These are phyloP conservation scores for Sesia apiformis DNA, from an alignment of 2,888 invertebrate species.

Conservation along the genomic window DNA sequence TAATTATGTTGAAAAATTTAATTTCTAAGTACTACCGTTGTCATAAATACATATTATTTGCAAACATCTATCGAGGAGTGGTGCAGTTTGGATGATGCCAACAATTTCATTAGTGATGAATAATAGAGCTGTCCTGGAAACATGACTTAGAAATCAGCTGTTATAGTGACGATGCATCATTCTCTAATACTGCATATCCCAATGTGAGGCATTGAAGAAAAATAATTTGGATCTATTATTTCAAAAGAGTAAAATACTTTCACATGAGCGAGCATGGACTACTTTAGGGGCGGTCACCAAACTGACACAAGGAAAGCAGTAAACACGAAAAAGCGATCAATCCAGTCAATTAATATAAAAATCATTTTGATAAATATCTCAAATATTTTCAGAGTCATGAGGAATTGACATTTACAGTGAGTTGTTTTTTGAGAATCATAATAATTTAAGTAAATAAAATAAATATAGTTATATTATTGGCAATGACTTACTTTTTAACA, in stretches of 20 bases:
- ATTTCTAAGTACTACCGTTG: background rate
- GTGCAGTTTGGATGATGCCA: conserved; percentile 61
- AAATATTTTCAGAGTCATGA: conserved; percentile 35
- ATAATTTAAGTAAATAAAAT: conserved; percentile 23
- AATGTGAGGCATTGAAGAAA: conserved; percentile 70
- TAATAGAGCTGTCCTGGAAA: conserved; percentile 73
- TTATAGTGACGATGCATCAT: conserved; percentile 73
- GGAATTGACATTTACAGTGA: conserved; percentile 51
- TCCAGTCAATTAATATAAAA: conserved; percentile 71
- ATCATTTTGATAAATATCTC: conserved; percentile 53
- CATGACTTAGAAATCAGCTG: conserved; percentile 71
- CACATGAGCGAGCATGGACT: conserved; percentile 73
- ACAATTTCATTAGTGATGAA: conserved; percentile 66
- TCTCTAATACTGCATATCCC: conserved; percentile 73
- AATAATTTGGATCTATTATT: conserved; percentile 66
- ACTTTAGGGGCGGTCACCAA: conserved; percentile 73
- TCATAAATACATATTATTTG: conserved; percentile 1
- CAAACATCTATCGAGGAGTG: conserved; percentile 17
- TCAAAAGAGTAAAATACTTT: conserved; percentile 65
- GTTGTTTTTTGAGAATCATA: conserved; percentile 72
- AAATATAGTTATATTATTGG: background rate
- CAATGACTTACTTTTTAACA: conserved; percentile 5
- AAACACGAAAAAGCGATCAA: conserved; percentile 77
- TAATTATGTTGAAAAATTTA: background rate
- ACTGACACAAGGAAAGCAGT: conserved; percentile 77